phyloP scores from a whole-genome alignment of 2,113 vertebrate genomes.

The Hippopotamus amphibius region DNA sequence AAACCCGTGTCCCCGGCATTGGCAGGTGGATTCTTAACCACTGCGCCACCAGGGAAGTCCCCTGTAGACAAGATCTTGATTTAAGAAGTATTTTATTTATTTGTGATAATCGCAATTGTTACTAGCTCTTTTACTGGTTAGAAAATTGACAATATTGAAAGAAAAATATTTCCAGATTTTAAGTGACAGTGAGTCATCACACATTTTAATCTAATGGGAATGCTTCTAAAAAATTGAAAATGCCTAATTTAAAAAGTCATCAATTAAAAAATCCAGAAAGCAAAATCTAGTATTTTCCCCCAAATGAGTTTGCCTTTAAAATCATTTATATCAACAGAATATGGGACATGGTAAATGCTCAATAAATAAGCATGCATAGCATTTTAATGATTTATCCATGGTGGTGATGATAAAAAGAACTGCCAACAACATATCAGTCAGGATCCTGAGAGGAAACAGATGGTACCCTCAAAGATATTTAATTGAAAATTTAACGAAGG shows the following conservation, averaged over 20 bases:
- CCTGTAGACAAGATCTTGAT: not conserved
- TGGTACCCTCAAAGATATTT: not conserved
- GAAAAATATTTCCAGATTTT: not conserved
- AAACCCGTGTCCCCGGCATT: too few relatives aligned
- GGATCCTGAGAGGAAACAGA: not conserved
- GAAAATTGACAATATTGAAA: not conserved
- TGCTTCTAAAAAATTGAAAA: not conserved
- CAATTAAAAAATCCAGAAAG: not conserved
- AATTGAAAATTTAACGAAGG: not conserved
- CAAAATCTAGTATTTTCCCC: not conserved
- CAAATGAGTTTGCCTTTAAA: constrained; percentile 16
- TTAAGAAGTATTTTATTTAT: constrained; percentile 41
- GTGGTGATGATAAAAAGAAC: not conserved
- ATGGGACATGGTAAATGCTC: not conserved
- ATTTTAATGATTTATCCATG: not conserved
- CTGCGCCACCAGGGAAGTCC: too few relatives aligned
- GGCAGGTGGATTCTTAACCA: too few relatives aligned
- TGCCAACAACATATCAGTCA: not conserved
- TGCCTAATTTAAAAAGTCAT: not conserved
- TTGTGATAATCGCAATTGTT: not conserved
- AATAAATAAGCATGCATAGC: not conserved
- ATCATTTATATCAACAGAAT: not conserved
- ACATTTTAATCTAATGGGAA: not conserved
- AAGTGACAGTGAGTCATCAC: not conserved
- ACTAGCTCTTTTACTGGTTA: not conserved